These are phyloP conservation scores for Neomonachus schauinslandi DNA, from an alignment of 2,113 vertebrate species.

Conservation along the genomic window DNA sequence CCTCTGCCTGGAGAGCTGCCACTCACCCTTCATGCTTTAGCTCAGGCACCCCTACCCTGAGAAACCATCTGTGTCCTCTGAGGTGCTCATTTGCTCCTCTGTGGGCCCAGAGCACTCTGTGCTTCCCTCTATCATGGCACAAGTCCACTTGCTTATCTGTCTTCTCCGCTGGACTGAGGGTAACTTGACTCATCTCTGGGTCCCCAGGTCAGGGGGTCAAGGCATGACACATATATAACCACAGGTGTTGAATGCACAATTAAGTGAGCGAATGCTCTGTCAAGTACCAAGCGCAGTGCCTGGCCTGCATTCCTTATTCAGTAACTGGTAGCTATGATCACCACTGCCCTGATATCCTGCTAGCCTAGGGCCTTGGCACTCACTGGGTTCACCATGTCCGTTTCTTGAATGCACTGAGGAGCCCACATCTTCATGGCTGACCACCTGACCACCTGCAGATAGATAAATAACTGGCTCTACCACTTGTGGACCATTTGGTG, in stretches of 20 bases:
- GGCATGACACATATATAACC: neutral
- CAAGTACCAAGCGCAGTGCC: neutral
- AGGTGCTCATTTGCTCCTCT: neutral
- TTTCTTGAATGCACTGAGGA: neutral
- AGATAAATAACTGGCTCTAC: constrained; percentile 49
- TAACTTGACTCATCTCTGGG: neutral
- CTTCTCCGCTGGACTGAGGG: neutral
- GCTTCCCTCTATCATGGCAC: neutral
- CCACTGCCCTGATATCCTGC: neutral
- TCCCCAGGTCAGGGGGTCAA: neutral
- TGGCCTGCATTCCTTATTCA: neutral
- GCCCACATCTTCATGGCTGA: neutral
- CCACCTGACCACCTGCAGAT: neutral
- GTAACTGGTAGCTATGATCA: neutral
- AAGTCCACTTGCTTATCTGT: neutral
- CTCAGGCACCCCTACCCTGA: neutral
- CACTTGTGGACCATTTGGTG: constrained; percentile 9
- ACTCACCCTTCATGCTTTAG: neutral
- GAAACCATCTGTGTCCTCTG: neutral
- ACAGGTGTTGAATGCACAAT: neutral
- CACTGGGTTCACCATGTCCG: neutral
- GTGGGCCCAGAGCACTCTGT: neutral
- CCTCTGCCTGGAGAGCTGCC: neutral
- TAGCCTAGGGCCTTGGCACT: neutral
- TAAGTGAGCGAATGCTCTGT: neutral